These are phyloP conservation scores for Pentamera pediparva DNA, from an alignment of 53 echinoderm and acorn worm genomes.

Conservation along the genomic window DNA sequence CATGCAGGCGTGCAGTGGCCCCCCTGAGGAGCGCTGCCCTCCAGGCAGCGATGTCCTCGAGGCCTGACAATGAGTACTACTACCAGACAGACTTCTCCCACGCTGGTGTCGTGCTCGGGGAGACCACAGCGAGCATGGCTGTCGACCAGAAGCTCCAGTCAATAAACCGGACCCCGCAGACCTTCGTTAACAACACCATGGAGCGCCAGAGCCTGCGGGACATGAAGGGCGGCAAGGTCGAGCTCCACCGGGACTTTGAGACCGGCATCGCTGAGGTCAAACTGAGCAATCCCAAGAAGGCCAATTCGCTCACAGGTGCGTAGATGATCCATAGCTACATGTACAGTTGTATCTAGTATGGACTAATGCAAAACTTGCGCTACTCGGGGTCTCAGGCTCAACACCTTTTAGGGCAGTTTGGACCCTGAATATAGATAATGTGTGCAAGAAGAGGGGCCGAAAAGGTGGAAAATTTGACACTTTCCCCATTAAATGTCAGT, in stretches of 20 bases:
- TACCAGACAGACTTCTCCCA: slow-evolving; percentile 72
- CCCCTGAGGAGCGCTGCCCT: background rate
- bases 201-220: slow-evolving; percentile 46
- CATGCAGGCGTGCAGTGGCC: background rate
- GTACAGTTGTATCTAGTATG: background rate
- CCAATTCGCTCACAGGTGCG: slow-evolving; percentile 85
- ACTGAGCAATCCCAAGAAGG: slow-evolving; percentile 67
- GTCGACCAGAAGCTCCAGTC: slow-evolving; percentile 51
- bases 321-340: background rate
- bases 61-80: slow-evolving; percentile 17
- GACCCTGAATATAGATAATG: too few species aligned
- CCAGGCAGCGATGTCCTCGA: slow-evolving; percentile 1
- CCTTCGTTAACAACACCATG: slow-evolving; percentile 60
- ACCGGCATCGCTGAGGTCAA: slow-evolving; percentile 73
- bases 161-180: slow-evolving; percentile 38
- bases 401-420: too few species aligned
- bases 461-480: too few species aligned
- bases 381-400: too few species aligned
- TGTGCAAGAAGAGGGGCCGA: too few species aligned
- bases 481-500: too few species aligned
- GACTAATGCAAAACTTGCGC: too few species aligned
- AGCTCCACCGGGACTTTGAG: slow-evolving; percentile 54
- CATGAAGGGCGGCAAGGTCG: slow-evolving; percentile 64
- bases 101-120: slow-evolving; percentile 63
- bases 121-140: slow-evolving; percentile 58